Percentiles rank a stretch among this genome's conserved stretches.
These are phyloP conservation scores for Vesta saturnalis DNA, from an alignment of 2,888 invertebrate species.

Conservation along the genomic window DNA sequence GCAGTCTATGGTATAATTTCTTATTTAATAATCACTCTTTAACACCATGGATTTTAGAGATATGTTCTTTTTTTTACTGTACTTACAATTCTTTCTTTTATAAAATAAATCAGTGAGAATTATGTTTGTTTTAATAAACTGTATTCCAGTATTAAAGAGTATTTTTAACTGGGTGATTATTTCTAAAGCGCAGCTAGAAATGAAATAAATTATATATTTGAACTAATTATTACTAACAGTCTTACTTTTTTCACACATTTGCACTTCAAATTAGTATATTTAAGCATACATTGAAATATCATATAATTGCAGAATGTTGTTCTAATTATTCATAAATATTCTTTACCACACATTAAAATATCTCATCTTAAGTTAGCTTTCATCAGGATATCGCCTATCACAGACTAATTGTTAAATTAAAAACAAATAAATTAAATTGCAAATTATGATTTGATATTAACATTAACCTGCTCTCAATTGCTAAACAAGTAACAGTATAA, in stretches of 20 bases:
- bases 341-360: background rate
- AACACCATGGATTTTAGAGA: too few relatives aligned
- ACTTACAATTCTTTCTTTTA: too few relatives aligned
- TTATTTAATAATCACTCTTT: background rate
- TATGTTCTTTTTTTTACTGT: too few relatives aligned
- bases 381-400: background rate
- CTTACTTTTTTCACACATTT: slow-evolving; percentile 61
- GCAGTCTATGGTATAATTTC: slow-evolving; percentile 13
- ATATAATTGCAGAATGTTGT: slow-evolving; percentile 1
- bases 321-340: slow-evolving; percentile 3
- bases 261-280: slow-evolving; percentile 49
- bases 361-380: background rate
- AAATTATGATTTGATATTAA: too few relatives aligned
- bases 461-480: too few relatives aligned
- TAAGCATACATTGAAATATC: slow-evolving; percentile 8
- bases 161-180: too few relatives aligned
- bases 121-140: too few relatives aligned
- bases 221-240: slow-evolving; percentile 58
- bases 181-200: slow-evolving; percentile 17
- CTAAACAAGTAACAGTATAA: too few relatives aligned
- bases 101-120: too few relatives aligned
- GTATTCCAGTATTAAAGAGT: too few relatives aligned
- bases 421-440: background rate
- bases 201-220: slow-evolving; percentile 28
- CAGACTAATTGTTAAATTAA: background rate